Evolutionary conservation across 2,113 vertebrate species (phyloP).

Genomic region (Dasyprocta punctata): DNA sequence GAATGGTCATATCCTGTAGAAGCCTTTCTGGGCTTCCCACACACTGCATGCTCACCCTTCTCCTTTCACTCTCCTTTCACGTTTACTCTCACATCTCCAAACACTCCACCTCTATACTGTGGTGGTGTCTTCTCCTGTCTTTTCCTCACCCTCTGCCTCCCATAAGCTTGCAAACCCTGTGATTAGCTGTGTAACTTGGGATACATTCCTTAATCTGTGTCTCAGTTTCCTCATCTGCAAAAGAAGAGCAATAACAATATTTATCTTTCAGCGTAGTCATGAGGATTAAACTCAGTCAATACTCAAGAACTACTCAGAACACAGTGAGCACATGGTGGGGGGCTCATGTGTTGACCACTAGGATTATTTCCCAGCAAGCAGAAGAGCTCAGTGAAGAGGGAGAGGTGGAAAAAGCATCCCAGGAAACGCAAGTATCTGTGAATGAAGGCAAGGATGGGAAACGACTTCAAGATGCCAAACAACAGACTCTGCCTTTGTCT

Average conservation of each 20-base stretch:
- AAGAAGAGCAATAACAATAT: not conserved
- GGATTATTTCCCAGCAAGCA: not conserved
- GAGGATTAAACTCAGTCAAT: not conserved
- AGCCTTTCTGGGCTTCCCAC: not conserved
- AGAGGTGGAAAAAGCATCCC: not conserved
- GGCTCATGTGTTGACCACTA: not conserved
- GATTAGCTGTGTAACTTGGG: not conserved
- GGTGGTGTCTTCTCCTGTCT: not conserved
- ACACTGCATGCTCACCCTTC: not conserved
- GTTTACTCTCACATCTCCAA: not conserved
- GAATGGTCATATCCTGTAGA: not conserved
- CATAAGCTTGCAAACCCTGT: not conserved
- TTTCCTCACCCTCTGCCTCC: too few species aligned
- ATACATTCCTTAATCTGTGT: not conserved
- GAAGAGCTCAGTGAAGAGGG: not conserved
- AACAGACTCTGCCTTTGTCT: not conserved
- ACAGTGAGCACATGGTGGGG: not conserved
- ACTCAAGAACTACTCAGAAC: not conserved
- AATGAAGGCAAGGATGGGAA: not conserved
- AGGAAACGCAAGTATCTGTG: not conserved
- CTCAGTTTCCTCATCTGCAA: not conserved
- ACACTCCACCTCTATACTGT: not conserved
- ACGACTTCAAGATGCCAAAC: not conserved
- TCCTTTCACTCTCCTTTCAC: not conserved
- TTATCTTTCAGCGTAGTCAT: not conserved